Evolutionary conservation across 2,888 invertebrate genomes (phyloP), one percentile per base, ranked within the genome.

Genomic region (Osedax frankpressi): DNA sequence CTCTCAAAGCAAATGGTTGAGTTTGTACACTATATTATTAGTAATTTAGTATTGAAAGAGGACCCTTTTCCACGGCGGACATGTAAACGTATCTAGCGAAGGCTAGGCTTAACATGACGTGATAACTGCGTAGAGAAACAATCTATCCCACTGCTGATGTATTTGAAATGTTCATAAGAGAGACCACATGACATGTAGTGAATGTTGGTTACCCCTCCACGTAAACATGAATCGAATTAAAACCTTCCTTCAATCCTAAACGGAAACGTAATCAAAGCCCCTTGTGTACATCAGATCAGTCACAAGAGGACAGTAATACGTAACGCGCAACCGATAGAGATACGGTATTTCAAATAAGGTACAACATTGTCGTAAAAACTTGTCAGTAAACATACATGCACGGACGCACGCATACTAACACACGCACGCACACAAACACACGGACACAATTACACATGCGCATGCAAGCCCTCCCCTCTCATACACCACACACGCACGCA

Each of bases 31-130:
- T n/a, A n/a, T n/a, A n/a, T n/a, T n/a, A n/a, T n/a, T n/a, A n/a
- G n/a, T n/a, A n/a, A n/a, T n/a, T n/a, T n/a, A n/a, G n/a, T n/a
- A n/a, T n/a, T 62, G 62, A 6, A 62, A 62, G 2, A 2, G 62
- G 6, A 62, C 62, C 2, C 0, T 62, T 62, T 62, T 62, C 3
- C 62, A 62, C 62, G 62, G 11, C 62, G 62, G 62, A 62, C 62
- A 62, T 62, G 62, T 62, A 62, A 62, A 62, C 1, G 11, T 62
- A 11, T 62, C 62, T 62, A 62, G 14, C 14, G 63, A 62, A 62
- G 63, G 63, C 25, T 60, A 60, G 60, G 1, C 60, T 60, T 60
- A 60, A 60, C 60, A 60, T 60, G 60, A 60, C 60, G 60, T 60
- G 1, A 60, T 62, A 62, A 3, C 63, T 62, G 3, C 63, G 63